Evolutionary conservation across 2,888 invertebrate genomes (phyloP).

Genomic region (Archaeoteleia sp.): DNA sequence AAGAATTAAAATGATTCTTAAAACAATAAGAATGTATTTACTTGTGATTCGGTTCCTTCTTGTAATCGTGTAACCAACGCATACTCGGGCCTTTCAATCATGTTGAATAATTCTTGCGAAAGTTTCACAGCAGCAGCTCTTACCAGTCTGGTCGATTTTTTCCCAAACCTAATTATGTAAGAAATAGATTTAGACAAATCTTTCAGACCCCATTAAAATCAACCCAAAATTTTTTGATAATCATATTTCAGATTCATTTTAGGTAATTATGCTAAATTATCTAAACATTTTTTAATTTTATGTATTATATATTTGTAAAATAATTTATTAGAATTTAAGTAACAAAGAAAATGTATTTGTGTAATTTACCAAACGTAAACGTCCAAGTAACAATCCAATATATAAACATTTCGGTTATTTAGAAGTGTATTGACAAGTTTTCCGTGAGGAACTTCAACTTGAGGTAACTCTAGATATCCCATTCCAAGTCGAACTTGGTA

Average conservation of each 20-base stretch:
- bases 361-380: constrained; percentile 92
- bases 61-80: constrained; percentile 92
- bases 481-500: constrained; percentile 98
- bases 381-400: constrained; percentile 95
- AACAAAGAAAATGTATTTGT: neutral
- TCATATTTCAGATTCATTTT: too few species aligned
- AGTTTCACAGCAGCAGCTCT: constrained; percentile 97
- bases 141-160: constrained; percentile 96
- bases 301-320: too few species aligned
- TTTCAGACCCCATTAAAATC: too few species aligned
- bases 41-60: constrained; percentile 93
- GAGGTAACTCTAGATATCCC: constrained; percentile 98
- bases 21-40: constrained; percentile 63
- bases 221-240: too few species aligned
- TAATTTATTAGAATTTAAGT: too few species aligned
- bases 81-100: constrained; percentile 92
- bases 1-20: constrained; percentile 1
- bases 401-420: constrained; percentile 94
- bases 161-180: constrained; percentile 89
- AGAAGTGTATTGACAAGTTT: constrained; percentile 87
- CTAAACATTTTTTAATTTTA: too few species aligned
- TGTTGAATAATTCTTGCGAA: constrained; percentile 96
- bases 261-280: neutral
- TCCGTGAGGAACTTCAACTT: constrained; percentile 86
- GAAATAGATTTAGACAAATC: constrained; percentile 1